A percentile compares a stretch with the other conserved stretches of the same genome.
Evolutionary conservation across 2,113 vertebrate genomes (phyloP).

Genomic region (Pelobates fuscus): DNA sequence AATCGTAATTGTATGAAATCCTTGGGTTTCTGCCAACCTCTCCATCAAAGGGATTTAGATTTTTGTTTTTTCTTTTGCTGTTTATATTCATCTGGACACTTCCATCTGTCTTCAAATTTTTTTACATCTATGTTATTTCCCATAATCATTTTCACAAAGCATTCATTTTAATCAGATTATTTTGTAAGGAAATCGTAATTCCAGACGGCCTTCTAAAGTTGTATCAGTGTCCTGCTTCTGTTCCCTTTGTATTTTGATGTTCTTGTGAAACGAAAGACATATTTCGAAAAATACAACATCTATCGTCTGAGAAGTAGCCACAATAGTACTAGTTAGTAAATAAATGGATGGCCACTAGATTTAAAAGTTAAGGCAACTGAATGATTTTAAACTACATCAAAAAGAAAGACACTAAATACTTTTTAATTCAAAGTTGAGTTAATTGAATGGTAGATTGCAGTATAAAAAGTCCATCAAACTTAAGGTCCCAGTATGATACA

Average conservation of each 20-base stretch:
- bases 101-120: constrained; percentile 25
- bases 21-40: constrained; percentile 4
- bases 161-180: constrained; percentile 42
- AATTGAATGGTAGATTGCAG: too few relatives aligned
- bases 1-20: constrained; percentile 11
- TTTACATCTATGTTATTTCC: constrained; percentile 7
- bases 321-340: too few relatives aligned
- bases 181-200: constrained; percentile 6
- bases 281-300: too few relatives aligned
- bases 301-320: too few relatives aligned
- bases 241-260: background rate
- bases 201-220: constrained; percentile 2
- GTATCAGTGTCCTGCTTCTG: constrained; percentile 1
- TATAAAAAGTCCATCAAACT: too few relatives aligned
- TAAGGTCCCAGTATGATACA: too few relatives aligned
- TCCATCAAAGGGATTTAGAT: constrained; percentile 17
- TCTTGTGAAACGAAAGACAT: background rate
- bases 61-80: constrained; percentile 2
- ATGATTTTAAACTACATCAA: too few relatives aligned
- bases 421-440: too few relatives aligned
- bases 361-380: too few relatives aligned
- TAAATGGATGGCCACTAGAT: too few relatives aligned
- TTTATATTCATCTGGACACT: constrained; percentile 16
- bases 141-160: constrained; percentile 24
- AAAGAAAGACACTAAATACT: too few relatives aligned